phyloP scores from a whole-genome alignment of 2,888 invertebrate species.

The Drosophila neotestacea region DNA sequence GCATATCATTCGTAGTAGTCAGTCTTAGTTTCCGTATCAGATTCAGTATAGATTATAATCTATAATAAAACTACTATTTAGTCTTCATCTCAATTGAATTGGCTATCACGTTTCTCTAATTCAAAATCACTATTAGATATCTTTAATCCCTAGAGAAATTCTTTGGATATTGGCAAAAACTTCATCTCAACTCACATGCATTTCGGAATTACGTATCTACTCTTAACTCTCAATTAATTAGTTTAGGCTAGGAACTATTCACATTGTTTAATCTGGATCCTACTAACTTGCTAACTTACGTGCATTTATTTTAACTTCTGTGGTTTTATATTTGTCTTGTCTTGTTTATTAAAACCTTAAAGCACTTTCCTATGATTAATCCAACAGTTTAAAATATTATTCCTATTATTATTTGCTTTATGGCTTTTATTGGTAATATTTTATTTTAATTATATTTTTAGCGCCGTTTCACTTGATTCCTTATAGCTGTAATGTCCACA shows the following conservation, averaged over 20 bases:
- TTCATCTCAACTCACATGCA: slow-evolving; percentile 38
- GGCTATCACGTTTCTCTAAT: slow-evolving; percentile 22
- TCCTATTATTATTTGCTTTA: slow-evolving; percentile 22
- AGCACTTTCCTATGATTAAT: slow-evolving; percentile 10
- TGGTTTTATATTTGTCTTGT: not conserved
- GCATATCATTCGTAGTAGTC: slow-evolving; percentile 42
- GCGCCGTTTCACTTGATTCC: slow-evolving; percentile 70
- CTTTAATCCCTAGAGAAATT: slow-evolving; percentile 14
- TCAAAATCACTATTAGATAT: slow-evolving; percentile 6
- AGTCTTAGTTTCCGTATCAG: slow-evolving; percentile 18
- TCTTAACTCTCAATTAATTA: not conserved
- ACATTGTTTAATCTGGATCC: not conserved
- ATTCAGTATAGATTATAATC: slow-evolving; percentile 26
- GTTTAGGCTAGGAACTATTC: slow-evolving; percentile 11
- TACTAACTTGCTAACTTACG: not conserved
- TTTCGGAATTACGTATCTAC: slow-evolving; percentile 5
- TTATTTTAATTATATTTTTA: slow-evolving; percentile 71
- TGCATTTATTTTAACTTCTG: not conserved
- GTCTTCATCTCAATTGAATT: slow-evolving; percentile 28
- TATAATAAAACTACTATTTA: slow-evolving; percentile 1
- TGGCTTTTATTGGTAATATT: slow-evolving; percentile 40
- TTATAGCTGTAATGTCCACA: slow-evolving; percentile 51
- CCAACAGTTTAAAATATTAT: slow-evolving; percentile 2
- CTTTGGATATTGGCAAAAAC: slow-evolving; percentile 31
- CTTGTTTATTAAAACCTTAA: slow-evolving; percentile 6